Evolutionary conservation across 2,888 invertebrate species (phyloP).

Genomic region (Rhagophthalmus giganteus): DNA sequence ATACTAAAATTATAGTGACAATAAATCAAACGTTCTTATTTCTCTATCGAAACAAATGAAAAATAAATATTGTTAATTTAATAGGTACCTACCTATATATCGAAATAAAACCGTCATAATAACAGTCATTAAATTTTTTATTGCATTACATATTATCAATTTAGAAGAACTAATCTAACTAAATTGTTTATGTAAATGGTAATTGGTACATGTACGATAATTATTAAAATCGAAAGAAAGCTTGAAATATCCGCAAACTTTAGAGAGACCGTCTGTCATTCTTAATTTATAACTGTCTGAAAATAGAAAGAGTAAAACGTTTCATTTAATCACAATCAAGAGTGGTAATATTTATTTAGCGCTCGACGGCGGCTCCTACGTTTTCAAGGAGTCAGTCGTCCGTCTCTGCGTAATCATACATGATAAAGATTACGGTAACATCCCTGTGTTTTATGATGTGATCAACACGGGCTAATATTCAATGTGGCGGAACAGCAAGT

Average conservation of each 20-base stretch:
- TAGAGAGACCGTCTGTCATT: too few species aligned
- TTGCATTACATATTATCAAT: not conserved
- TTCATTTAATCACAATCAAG: not conserved
- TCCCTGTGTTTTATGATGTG: conserved; percentile 40
- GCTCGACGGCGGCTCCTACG: not conserved
- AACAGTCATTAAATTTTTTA: too few species aligned
- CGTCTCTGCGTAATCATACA: not conserved
- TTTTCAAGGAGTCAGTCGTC: not conserved
- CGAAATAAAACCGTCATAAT: too few species aligned
- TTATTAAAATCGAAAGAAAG: not conserved
- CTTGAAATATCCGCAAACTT: too few species aligned
- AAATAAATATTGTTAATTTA: too few species aligned
- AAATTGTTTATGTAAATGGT: conserved; percentile 3
- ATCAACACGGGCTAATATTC: conserved; percentile 55
- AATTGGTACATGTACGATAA: too few species aligned
- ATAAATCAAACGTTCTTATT: too few species aligned
- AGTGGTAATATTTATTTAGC: not conserved
- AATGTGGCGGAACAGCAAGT: conserved; percentile 57
- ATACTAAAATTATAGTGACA: too few species aligned
- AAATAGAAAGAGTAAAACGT: not conserved
- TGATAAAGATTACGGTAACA: conserved; percentile 8
- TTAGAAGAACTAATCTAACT: not conserved
- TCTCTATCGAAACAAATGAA: too few species aligned
- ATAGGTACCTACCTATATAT: too few species aligned
- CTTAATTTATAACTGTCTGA: not conserved